Evolutionary conservation across 2,888 invertebrate genomes (phyloP), one percentile per base, ranked within the genome.

Genomic region (Epinotia demarniana): DNA sequence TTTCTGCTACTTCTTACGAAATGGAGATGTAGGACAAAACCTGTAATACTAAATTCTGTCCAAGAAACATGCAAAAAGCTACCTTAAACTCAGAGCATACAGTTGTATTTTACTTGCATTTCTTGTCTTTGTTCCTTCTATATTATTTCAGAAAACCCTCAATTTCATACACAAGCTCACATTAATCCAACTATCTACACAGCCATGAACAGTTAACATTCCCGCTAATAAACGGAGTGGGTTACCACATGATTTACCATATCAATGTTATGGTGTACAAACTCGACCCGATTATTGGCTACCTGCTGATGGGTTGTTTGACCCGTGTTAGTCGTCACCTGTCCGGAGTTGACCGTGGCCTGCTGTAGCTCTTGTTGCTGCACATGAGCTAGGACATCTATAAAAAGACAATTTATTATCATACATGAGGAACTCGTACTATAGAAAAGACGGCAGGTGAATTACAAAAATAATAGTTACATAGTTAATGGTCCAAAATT

Each of bases 241-340:
- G 88, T 92, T 90, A 91, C 89, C 90, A 90, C 87, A 74, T 90
- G 86, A 92, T 92, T 93, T 94, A 94, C 94, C 94, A 94, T 93
- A 92, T 94, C 93, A 90, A 93, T 92, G 91, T 90, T 93, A 93
- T 94, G 94, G 91, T 94, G 92, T 87, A 94, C 90, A 93, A 94
- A 93, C 85, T 93, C 94, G 88, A 94, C 92, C 91, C 94, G 93
- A 80, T 90, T 93, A 91, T 89, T 94, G 92, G 94, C 91, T 92
- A 94, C 94, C 92, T 94, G 94, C 86, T 94, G 94, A 73, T 92
- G 93, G 81, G 94, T 78, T 78, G 94, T 78, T 78, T 89, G 90
- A 79, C 86, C 84, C 70, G 87, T 77, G 82, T 82, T 84, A 80
- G 94, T 92, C 79, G 90, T 86, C 81, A 92, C 92, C 83, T 93